Base-by-base conservation (phyloP, 2,797 vertebrate species). In the Balearica regulorum region DNA sequence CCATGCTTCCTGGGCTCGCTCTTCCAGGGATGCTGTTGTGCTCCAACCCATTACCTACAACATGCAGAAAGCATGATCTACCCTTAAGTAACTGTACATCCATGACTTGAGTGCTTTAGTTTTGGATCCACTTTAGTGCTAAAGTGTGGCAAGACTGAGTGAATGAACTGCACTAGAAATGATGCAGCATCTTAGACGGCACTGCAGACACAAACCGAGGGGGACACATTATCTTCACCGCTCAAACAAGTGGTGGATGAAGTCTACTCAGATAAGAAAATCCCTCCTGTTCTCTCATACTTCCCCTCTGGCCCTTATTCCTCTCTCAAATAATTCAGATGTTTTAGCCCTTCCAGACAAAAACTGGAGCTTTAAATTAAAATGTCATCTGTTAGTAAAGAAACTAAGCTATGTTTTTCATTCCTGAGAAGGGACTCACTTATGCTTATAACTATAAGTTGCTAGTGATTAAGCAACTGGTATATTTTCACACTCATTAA, bases 401-500 rank as follows among this genome's bases (percentile, higher is more conserved):
- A 94, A 94, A 91, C 91, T 39, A 79, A 84, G 49, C 77, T 89
- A 92, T 95, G 90, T 96, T 96, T 93, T 97, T 94, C 95, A 95
- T 96, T 97, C 94, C 96, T 88, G 81, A 97, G 94, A 97, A 97
- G 96, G 94, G 87, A 95, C 95, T 95, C 96, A 89, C 97, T 97
- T 96, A 94, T 97, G 94, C 92, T 95, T 95, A 94, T 83, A 91
- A 94, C 87, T 96, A 80, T 89, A 96, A 97, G 95, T 97, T 97
- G 95, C 97, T 97, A 97, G 96, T 96, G 96, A 98, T 98, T 98
- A 98, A 98, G 98, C 98, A 98, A 97, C 96, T 98, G 96, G 96
- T 98, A 98, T 98, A 98, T 98, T 98, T 97, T 98, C 98, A 97
- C 96, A 97, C 97, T 97, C 96, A 97, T 98, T 98, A 98, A 98